Conservation (phyloP, 2,888 invertebrate species). For the Gymnocheta viridis region DNA sequence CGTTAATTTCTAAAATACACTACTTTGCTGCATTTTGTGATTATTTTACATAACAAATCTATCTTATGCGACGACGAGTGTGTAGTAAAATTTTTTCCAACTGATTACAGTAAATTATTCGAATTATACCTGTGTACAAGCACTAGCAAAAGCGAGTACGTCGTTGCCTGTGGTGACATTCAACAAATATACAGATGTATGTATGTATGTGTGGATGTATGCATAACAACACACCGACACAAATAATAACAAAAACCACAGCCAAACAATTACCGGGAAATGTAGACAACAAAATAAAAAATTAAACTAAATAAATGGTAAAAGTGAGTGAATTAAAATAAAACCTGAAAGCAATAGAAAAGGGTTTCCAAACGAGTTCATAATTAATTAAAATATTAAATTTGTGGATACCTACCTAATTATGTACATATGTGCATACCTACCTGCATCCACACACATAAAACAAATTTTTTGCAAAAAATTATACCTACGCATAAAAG, state of each 20-base stretch:
- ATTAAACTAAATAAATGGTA: slow-evolving; percentile 40
- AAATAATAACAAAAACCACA: slow-evolving; percentile 53
- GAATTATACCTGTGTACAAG: background rate
- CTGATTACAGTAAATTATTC: slow-evolving; percentile 24
- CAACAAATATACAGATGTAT: slow-evolving; percentile 62
- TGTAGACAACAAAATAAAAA: slow-evolving; percentile 48
- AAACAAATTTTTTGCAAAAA: background rate
- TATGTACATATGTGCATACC: background rate
- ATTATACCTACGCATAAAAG: no score
- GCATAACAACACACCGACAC: slow-evolving; percentile 20
- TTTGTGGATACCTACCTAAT: background rate
- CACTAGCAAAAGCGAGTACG: slow-evolving; percentile 3
- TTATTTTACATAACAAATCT: slow-evolving; percentile 41
- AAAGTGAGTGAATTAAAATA: slow-evolving; percentile 51
- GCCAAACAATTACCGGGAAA: slow-evolving; percentile 67
- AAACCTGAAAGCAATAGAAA: background rate
- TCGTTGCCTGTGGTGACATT: slow-evolving; percentile 68
- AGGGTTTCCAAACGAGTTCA: background rate
- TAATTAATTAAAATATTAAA: background rate
- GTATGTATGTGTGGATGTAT: background rate
- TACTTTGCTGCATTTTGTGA: slow-evolving; percentile 12
- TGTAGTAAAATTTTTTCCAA: slow-evolving; percentile 20
- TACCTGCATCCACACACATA: background rate
- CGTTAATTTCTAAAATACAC: background rate
- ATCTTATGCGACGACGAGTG: slow-evolving; percentile 17